phyloP scores from a whole-genome alignment of 2,888 invertebrate genomes.

The Parelbella ahira region DNA sequence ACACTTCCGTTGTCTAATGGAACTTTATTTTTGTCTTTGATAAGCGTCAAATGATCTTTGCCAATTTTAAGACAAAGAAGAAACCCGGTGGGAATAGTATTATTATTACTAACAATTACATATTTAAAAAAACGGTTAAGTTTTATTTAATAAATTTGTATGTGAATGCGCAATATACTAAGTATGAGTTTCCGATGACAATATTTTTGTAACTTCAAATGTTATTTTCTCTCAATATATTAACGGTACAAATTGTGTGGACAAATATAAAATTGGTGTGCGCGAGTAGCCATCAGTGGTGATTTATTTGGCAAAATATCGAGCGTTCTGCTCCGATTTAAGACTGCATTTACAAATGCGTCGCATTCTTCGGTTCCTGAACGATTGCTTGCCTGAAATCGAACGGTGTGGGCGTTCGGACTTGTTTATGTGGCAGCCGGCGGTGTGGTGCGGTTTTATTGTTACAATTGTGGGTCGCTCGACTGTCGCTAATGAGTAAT shows the following conservation, averaged over 20 bases:
- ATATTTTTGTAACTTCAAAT: background rate
- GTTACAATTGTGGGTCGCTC: constrained; percentile 52
- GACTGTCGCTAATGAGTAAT: constrained; percentile 31
- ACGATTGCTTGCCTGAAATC: constrained; percentile 45
- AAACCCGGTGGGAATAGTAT: too few species aligned
- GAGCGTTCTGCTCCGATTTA: constrained; percentile 20
- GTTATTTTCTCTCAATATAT: constrained; percentile 11
- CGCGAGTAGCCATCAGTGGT: constrained; percentile 15
- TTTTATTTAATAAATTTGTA: too few species aligned
- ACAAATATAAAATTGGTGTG: constrained; percentile 20
- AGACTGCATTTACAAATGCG: constrained; percentile 22
- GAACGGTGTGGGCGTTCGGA: constrained; percentile 45
- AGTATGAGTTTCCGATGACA: too few species aligned
- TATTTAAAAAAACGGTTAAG: too few species aligned
- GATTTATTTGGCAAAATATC: constrained; percentile 24
- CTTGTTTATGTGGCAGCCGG: constrained; percentile 44
- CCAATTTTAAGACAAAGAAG: too few species aligned
- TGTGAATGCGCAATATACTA: too few species aligned
- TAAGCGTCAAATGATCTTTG: too few species aligned
- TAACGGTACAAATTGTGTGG: constrained; percentile 24
- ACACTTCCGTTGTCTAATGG: constrained; percentile 13
- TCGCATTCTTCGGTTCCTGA: constrained; percentile 24
- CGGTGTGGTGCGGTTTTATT: constrained; percentile 46
- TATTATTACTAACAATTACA: too few species aligned
- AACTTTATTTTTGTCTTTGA: constrained; percentile 7